Evolutionary conservation across 1,140 invertebrate genomes (phyloP).

Genomic region (Drosophila baimaii): DNA sequence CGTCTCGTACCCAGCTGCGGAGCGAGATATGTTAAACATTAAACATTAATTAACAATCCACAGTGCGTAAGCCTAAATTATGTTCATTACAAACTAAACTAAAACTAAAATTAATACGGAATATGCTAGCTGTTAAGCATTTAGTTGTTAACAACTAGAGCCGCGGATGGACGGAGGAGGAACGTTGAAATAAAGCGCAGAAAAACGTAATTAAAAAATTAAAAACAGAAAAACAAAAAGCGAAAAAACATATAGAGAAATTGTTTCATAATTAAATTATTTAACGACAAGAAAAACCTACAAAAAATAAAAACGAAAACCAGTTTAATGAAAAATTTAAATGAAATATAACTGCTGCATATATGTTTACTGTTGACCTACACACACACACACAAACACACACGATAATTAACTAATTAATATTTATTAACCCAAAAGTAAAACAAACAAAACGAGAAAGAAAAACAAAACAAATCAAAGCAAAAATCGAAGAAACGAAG

Average conservation of each 20-base stretch:
- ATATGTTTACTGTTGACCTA: constrained; percentile 75
- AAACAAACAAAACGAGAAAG: constrained; percentile 13
- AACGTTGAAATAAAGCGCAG: constrained; percentile 54
- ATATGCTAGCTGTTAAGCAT: constrained; percentile 69
- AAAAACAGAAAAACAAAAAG: not conserved
- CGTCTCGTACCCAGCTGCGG: constrained; percentile 49
- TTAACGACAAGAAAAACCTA: constrained; percentile 55
- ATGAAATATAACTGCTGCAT: constrained; percentile 76
- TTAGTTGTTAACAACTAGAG: constrained; percentile 70
- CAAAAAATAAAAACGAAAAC: constrained; percentile 45
- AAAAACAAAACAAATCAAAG: constrained; percentile 25
- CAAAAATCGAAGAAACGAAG: constrained; percentile 18
- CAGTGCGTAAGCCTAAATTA: constrained; percentile 62
- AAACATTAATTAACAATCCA: constrained; percentile 64
- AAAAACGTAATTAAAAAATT: constrained; percentile 45
- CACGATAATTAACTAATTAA: constrained; percentile 63
- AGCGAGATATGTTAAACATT: constrained; percentile 50
- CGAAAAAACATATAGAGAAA: constrained; percentile 59
- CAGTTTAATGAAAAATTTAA: constrained; percentile 61
- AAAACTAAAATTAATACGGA: constrained; percentile 57
- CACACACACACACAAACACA: constrained; percentile 10
- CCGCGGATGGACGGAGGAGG: constrained; percentile 25
- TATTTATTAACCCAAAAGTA: constrained; percentile 61
- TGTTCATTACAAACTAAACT: constrained; percentile 60
- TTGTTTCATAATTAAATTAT: constrained; percentile 76